Evolutionary conservation across 2,888 invertebrate genomes (phyloP).

Genomic region (Bibio marci): DNA sequence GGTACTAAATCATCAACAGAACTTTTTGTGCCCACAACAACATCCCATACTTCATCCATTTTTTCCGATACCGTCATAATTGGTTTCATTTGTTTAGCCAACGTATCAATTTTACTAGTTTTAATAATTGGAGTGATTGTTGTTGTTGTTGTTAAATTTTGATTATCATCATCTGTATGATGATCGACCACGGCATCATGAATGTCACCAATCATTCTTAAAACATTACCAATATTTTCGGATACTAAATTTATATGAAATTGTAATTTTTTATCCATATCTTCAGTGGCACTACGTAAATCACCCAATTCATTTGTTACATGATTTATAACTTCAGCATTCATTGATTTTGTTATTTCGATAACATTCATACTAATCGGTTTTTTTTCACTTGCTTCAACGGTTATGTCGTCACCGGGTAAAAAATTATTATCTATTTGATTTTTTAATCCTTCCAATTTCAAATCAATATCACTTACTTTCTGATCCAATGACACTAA

Average conservation of each 20-base stretch:
- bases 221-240: constrained; percentile 61
- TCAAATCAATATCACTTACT: constrained; percentile 66
- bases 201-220: constrained; percentile 63
- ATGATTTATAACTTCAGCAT: constrained; percentile 61
- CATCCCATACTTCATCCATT: constrained; percentile 85
- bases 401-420: constrained; percentile 67
- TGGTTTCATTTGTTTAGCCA: constrained; percentile 68
- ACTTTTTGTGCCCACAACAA: constrained; percentile 75
- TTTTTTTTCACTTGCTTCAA: constrained; percentile 74
- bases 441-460: constrained; percentile 58
- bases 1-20: constrained; percentile 73
- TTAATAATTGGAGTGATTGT: constrained; percentile 39
- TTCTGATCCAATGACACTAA: constrained; percentile 63
- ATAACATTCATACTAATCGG: constrained; percentile 68
- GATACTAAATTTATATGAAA: constrained; percentile 71
- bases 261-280: constrained; percentile 64
- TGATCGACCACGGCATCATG: constrained; percentile 71
- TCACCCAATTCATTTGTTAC: constrained; percentile 67
- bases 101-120: constrained; percentile 59
- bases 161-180: constrained; percentile 28
- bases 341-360: constrained; percentile 70
- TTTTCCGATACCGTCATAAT: constrained; percentile 75
- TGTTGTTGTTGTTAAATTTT: constrained; percentile 31
- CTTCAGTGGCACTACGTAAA: constrained; percentile 57
- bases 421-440: constrained; percentile 70